Evolutionary conservation across 2,797 vertebrate species (phyloP), one percentile per base, ranked within the genome.

Genomic region (Diglossa cyanea): DNA sequence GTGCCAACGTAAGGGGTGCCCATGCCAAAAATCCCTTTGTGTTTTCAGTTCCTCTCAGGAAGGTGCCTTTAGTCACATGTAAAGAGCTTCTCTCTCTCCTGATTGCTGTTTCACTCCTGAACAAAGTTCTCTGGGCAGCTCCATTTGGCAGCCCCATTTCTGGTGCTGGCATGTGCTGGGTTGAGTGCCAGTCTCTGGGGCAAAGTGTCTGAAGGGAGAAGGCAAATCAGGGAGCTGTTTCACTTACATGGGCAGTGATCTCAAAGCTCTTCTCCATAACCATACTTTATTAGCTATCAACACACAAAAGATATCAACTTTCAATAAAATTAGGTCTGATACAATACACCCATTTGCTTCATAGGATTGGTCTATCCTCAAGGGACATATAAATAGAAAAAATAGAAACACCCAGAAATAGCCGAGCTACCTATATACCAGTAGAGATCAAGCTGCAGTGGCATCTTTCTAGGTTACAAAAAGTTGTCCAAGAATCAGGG

Each of bases 281-380:
- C 2, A 57, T 79, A 94, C 78, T 92, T 87, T 30, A 78, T 86
- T 72, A 93, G n/a, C 67, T 89, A 81, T 58, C 39, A 63, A 75
- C 83, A 71, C 42, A 88, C 30, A 76, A 91, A 88, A 94, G 47
- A 47, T 39, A 90, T 83, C 4, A 24, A 79, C 53, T 86, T 91
- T 60, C 70, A 60, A 19, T 76, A 70, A 92, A 86, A 84, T 5
- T 65, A 1, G 31, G 70, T 86, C 60, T 83, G 48, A 60, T 55
- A 48, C 0, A 4, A 70, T 3, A 35, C 17, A 66, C 21, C 13
- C 50, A 31, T 87, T 84, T 66, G 24, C 23, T 88, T 94, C 55
- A 65, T 4, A 84, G 77, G 33, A 37, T 14, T 75, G 33, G 21
- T 55, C 63, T 89, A 10, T 51, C 53, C 68, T 62, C 31, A 54